Conservation (phyloP, 2,797 vertebrate species). For the Manis pentadactyla region DNA sequence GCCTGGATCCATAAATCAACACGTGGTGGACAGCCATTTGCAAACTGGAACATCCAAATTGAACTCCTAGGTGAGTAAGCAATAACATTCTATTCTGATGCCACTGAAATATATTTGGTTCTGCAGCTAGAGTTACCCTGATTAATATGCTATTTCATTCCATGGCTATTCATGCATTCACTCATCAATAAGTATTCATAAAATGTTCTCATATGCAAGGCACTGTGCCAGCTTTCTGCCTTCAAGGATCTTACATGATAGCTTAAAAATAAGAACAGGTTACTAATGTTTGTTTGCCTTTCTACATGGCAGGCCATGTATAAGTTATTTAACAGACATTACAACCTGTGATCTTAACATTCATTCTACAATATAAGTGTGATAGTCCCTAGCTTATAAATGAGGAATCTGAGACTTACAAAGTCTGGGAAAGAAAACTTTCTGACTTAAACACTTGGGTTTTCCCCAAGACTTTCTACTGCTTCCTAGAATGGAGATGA, state of each 20-base stretch:
- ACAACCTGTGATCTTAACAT: background rate
- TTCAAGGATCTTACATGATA: slow-evolving; percentile 35
- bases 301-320: background rate
- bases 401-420: background rate
- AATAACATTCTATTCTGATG: slow-evolving; percentile 43
- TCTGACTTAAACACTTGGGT: background rate
- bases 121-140: slow-evolving; percentile 48
- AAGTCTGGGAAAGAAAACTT: background rate
- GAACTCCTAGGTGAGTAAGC: slow-evolving; percentile 25
- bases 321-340: background rate
- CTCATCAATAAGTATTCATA: slow-evolving; percentile 77
- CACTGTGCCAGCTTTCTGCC: slow-evolving; percentile 58
- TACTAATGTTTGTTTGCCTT: slow-evolving; percentile 42
- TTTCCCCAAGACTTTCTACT: background rate
- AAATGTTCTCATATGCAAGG: slow-evolving; percentile 58
- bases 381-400: background rate
- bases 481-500: background rate
- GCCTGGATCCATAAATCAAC: background rate
- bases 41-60: background rate
- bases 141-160: slow-evolving; percentile 67
- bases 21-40: background rate
- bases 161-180: slow-evolving; percentile 69
- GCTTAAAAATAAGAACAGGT: slow-evolving; percentile 44
- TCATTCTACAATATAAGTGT: background rate
- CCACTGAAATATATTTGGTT: slow-evolving; percentile 52